These are phyloP conservation scores for Phengaris alcon DNA, from an alignment of 2,888 invertebrate genomes.

Conservation along the genomic window DNA sequence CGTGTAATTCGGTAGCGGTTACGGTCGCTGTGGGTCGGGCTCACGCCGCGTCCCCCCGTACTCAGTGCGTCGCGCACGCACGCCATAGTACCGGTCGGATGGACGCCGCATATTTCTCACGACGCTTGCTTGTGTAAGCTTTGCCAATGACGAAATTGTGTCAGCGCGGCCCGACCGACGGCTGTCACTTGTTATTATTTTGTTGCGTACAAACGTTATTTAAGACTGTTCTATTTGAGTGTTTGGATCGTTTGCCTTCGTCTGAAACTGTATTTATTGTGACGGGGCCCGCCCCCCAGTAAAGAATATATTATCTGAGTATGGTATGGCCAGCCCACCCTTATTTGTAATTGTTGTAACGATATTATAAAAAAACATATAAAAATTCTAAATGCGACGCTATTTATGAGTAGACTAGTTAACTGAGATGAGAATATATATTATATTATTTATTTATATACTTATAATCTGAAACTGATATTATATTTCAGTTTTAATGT, in stretches of 20 bases:
- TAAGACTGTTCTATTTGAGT: conserved; percentile 75
- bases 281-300: conserved; percentile 46
- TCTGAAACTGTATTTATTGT: conserved; percentile 63
- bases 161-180: conserved; percentile 51
- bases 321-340: conserved; percentile 64
- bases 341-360: conserved; percentile 65
- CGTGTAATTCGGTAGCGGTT: neutral
- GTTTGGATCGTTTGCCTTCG: conserved; percentile 65
- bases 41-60: conserved; percentile 40
- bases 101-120: conserved; percentile 62
- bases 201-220: conserved; percentile 73
- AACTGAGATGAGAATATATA: conserved; percentile 69
- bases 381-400: conserved; percentile 69
- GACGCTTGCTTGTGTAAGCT: conserved; percentile 76
- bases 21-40: conserved; percentile 1
- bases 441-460: conserved; percentile 58
- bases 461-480: conserved; percentile 48
- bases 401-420: conserved; percentile 71
- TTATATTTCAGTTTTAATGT: conserved; percentile 68
- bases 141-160: conserved; percentile 71
- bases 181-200: conserved; percentile 61
- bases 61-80: conserved; percentile 32
- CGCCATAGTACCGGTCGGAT: conserved; percentile 37
- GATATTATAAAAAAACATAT: conserved; percentile 57
- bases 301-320: conserved; percentile 51